phyloP scores from a whole-genome alignment of 2,888 invertebrate genomes.

The Diaphora mendica region DNA sequence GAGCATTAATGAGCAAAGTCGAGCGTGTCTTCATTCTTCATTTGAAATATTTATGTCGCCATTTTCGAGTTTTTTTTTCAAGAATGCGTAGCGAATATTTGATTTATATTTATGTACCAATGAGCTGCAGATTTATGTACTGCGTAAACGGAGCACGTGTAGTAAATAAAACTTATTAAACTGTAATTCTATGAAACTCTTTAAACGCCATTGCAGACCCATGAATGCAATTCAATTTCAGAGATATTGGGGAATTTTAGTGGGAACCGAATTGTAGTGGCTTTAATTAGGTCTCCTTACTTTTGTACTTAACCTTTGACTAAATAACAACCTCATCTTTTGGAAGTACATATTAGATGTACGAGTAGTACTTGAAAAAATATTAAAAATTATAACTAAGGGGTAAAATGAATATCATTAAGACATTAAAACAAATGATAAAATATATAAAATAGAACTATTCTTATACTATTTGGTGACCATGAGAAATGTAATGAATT shows the following conservation, averaged over 20 bases:
- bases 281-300: not conserved
- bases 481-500: not conserved
- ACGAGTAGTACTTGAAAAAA: not conserved
- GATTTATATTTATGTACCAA: slow-evolving; percentile 33
- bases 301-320: too few relatives aligned
- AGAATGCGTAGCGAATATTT: slow-evolving; percentile 60
- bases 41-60: slow-evolving; percentile 72
- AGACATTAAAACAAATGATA: not conserved
- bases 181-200: not conserved
- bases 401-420: not conserved
- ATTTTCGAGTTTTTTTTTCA: slow-evolving; percentile 59
- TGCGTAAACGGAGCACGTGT: not conserved
- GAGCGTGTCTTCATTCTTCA: slow-evolving; percentile 72
- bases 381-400: not conserved
- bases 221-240: not conserved
- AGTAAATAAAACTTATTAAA: not conserved
- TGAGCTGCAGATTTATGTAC: slow-evolving; percentile 5
- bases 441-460: not conserved
- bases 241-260: not conserved
- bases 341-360: not conserved
- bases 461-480: not conserved
- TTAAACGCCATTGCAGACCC: not conserved
- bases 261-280: not conserved
- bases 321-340: too few relatives aligned
- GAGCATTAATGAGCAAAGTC: slow-evolving; percentile 73